Conservation (phyloP, 2,113 vertebrate species). For the Corvus cornix region DNA sequence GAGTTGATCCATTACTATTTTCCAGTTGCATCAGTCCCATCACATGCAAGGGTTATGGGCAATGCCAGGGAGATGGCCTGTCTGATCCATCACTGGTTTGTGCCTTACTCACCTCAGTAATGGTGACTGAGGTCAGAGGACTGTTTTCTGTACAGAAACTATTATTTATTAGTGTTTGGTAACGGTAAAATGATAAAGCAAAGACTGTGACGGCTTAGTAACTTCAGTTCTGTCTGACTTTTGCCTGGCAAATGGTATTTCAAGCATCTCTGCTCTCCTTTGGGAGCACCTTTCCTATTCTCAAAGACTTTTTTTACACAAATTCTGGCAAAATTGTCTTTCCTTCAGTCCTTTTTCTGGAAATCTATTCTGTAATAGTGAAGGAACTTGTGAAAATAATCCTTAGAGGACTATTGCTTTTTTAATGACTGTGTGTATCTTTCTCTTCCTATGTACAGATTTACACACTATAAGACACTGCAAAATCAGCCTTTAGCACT, state of each 20-base stretch:
- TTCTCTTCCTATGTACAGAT: not conserved
- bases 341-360: not conserved
- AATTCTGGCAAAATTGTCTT: not conserved
- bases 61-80: not conserved
- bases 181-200: not conserved
- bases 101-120: not conserved
- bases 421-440: not conserved
- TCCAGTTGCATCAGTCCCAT: not conserved
- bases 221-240: not conserved
- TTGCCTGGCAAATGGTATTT: not conserved
- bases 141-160: not conserved
- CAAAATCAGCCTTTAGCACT: not conserved
- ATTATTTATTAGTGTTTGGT: not conserved
- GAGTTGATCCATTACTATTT: rapidly evolving
- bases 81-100: not conserved
- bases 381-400: not conserved
- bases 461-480: not conserved
- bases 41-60: rapidly evolving
- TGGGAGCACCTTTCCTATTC: not conserved
- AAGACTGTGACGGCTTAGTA: not conserved
- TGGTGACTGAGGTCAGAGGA: not conserved
- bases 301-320: not conserved
- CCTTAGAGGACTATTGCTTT: not conserved
- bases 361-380: not conserved
- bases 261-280: not conserved